Conservation (phyloP, 2,797 vertebrate genomes). For the Mallotus villosus region DNA sequence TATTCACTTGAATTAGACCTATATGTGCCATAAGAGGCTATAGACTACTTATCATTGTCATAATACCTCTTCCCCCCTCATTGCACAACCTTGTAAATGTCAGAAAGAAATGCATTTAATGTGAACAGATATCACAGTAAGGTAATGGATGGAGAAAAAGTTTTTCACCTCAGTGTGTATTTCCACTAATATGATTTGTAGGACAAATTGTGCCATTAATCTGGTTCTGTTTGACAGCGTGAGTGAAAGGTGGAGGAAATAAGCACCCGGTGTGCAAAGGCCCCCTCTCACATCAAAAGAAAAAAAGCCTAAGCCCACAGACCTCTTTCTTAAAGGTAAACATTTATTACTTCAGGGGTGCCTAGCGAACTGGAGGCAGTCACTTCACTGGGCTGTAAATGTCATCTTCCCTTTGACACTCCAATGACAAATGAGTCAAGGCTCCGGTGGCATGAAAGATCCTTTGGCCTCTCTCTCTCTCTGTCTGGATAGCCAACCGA, state of each 20-base stretch:
- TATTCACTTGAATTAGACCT: background rate
- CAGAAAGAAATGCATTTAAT: conserved; percentile 89
- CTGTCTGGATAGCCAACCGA: conserved; percentile 32
- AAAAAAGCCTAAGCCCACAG: conserved; percentile 37
- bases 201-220: conserved; percentile 95
- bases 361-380: conserved; percentile 86
- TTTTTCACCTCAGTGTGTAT: conserved; percentile 78
- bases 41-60: conserved; percentile 78
- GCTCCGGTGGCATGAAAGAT: conserved; percentile 58
- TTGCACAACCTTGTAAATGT: conserved; percentile 87
- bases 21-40: background rate
- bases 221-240: conserved; percentile 87
- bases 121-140: conserved; percentile 82
- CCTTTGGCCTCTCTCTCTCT: conserved; percentile 55
- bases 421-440: conserved; percentile 93
- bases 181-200: conserved; percentile 93
- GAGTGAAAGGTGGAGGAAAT: conserved; percentile 66
- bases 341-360: conserved; percentile 96
- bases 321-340: conserved; percentile 92
- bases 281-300: conserved; percentile 41
- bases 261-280: conserved; percentile 68
- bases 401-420: conserved; percentile 96
- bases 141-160: conserved; percentile 37
- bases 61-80: conserved; percentile 82
- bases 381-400: conserved; percentile 93